Base-by-base conservation (phyloP, 2,113 vertebrate genomes). In the Myrmecobius fasciatus region DNA sequence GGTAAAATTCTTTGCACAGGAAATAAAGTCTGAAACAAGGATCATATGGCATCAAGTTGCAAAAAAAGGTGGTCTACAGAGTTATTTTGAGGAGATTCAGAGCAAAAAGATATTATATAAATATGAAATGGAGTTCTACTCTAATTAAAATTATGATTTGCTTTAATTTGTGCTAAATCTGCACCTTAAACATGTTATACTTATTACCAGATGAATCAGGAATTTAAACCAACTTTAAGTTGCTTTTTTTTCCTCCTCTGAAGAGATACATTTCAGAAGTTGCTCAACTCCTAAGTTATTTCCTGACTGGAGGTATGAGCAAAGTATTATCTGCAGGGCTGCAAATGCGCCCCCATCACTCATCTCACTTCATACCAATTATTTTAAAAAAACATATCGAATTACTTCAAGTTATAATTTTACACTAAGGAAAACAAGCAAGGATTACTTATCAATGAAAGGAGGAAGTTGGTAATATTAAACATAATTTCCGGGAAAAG, bases 91-190 rank as follows among this genome's bases (percentile, higher is more conserved):
- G 89, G 43, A 89, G 51, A 10, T 47, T 52, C 36, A 36, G 91
- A 91, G 25, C 11, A 51, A 28, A 49, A 92, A 92, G 75, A 54
- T 75, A 93, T 91, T 12, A 56, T 24, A 36, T 46, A 43, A 83
- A 92, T 53, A 56, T 14, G 75, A 49, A 88, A 91, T 1, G 67
- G 1, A 47, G n/a, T 20, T 46, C 22, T 17, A 52, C 93, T 89
- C 89, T 89, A 52, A 51, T 53, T 51, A 54, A 14, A 75, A 53
- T 9, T 36, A 12, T 93, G 47, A 17, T 67, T 56, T 90, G 28
- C 47, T 96, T 91, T 88, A 28, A 91, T 89, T 60, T 91, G 91
- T 36, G 89, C 26, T 52, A 93, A 88, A 92, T 93, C 54, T 93
- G 60, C 46, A 89, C 56, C 49, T 56, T 51, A 93, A 89, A 28